These are phyloP conservation scores for Aurelia sp. DNA, from an alignment of 30 jellyfish, hydroid and myxozoan species.

Conservation along the genomic window DNA sequence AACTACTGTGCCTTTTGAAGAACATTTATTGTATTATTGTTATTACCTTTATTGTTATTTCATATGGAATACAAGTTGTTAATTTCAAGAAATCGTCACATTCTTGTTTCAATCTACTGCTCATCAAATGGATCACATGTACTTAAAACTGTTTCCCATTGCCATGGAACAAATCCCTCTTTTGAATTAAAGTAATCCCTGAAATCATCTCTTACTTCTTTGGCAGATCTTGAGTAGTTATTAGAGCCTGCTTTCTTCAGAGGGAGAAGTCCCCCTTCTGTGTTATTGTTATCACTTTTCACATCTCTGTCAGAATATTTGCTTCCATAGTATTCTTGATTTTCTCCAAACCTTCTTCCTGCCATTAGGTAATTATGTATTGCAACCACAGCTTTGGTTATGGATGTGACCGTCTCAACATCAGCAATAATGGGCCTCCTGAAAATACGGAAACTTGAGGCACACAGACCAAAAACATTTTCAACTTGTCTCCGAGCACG, in stretches of 20 bases:
- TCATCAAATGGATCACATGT: constrained; percentile 52
- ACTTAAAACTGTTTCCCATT: constrained; percentile 35
- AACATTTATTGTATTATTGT: too few species aligned
- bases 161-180: constrained; percentile 63
- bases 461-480: constrained; percentile 9
- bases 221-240: constrained; percentile 50
- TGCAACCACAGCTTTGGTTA: constrained; percentile 19
- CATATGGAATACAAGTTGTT: too few species aligned
- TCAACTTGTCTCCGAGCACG: constrained; percentile 27
- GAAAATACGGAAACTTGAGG: constrained; percentile 9
- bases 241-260: constrained; percentile 34
- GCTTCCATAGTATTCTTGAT: constrained; percentile 15
- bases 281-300: neutral
- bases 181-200: constrained; percentile 49
- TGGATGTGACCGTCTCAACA: constrained; percentile 12
- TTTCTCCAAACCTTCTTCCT: constrained; percentile 20
- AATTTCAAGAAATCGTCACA: too few species aligned
- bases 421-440: constrained; percentile 20
- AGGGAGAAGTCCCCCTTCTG: constrained; percentile 15
- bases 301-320: neutral
- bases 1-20: too few species aligned
- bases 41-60: too few species aligned
- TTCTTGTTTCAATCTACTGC: neutral
- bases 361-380: constrained; percentile 9
- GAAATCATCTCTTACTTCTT: constrained; percentile 46